Conservation (phyloP, 2,888 invertebrate genomes). For the Netelia melanura region DNA sequence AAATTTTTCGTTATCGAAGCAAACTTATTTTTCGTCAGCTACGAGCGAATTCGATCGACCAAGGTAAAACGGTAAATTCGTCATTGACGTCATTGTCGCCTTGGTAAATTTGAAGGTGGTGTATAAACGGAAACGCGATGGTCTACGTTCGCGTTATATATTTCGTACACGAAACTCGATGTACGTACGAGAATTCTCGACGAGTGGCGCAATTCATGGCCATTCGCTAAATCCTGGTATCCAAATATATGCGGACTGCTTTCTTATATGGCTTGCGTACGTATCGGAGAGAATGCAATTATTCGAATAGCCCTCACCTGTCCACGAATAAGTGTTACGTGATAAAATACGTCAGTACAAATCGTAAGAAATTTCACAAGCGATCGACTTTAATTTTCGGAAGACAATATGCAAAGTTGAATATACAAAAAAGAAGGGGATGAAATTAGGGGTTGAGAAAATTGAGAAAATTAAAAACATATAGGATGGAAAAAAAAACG, state of each 20-base stretch:
- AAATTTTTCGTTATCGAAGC: neutral
- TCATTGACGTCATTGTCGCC: constrained; percentile 63
- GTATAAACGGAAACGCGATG: neutral
- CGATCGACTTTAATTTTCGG: neutral
- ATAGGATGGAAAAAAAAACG: too few relatives aligned
- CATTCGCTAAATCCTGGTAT: neutral
- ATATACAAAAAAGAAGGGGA: too few relatives aligned
- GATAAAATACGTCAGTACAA: constrained; percentile 5
- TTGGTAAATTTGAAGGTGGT: constrained; percentile 15
- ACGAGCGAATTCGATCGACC: constrained; percentile 32
- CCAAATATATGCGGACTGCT: constrained; percentile 12
- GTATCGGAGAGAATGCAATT: constrained; percentile 19
- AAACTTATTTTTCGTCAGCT: constrained; percentile 26
- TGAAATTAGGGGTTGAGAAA: too few relatives aligned
- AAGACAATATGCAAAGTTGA: too few relatives aligned
- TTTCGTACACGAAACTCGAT: constrained; percentile 7
- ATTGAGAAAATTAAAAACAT: too few relatives aligned
- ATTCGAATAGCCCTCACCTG: constrained; percentile 15
- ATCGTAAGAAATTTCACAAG: neutral
- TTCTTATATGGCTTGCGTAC: constrained; percentile 15
- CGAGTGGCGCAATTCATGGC: constrained; percentile 34
- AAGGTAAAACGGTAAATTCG: constrained; percentile 61
- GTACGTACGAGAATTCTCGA: constrained; percentile 3
- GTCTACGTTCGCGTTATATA: constrained; percentile 24
- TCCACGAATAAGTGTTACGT: constrained; percentile 5